Evolutionary conservation across 2,888 invertebrate species (phyloP).

Genomic region (Conops quadrifasciatus): DNA sequence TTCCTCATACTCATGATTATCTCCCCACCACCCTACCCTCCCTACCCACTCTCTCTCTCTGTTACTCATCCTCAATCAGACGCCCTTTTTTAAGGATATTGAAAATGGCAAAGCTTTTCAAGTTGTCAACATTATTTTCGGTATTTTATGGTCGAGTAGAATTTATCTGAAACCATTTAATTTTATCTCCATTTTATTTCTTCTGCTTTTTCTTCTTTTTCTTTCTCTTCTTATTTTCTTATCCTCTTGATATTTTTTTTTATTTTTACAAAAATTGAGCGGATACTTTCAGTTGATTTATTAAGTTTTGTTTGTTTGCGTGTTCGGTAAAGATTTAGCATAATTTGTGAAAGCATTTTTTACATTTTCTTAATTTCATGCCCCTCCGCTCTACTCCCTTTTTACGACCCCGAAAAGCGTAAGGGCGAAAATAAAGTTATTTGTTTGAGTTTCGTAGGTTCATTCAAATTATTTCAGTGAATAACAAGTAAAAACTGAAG

Average conservation of each 20-base stretch:
- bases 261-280: conserved; percentile 17
- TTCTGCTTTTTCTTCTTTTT: not conserved
- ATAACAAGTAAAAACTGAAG: conserved; percentile 4
- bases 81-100: not conserved
- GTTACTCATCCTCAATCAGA: not conserved
- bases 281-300: conserved; percentile 17
- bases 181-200: not conserved
- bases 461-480: not conserved
- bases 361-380: not conserved
- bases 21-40: too few relatives aligned
- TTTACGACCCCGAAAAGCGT: not conserved
- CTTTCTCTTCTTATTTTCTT: not conserved
- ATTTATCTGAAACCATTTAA: conserved; percentile 31
- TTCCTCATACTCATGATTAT: too few relatives aligned
- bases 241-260: not conserved
- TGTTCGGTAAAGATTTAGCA: conserved; percentile 1
- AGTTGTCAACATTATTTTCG: conserved; percentile 27
- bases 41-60: not conserved
- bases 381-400: not conserved
- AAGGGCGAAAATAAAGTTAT: not conserved
- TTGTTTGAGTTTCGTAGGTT: not conserved
- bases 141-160: conserved; percentile 27
- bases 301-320: conserved; percentile 19
- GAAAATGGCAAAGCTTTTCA: conserved; percentile 19
- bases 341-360: conserved; percentile 20